phyloP scores from a whole-genome alignment of 2,113 vertebrate genomes.

The Lontra canadensis region DNA sequence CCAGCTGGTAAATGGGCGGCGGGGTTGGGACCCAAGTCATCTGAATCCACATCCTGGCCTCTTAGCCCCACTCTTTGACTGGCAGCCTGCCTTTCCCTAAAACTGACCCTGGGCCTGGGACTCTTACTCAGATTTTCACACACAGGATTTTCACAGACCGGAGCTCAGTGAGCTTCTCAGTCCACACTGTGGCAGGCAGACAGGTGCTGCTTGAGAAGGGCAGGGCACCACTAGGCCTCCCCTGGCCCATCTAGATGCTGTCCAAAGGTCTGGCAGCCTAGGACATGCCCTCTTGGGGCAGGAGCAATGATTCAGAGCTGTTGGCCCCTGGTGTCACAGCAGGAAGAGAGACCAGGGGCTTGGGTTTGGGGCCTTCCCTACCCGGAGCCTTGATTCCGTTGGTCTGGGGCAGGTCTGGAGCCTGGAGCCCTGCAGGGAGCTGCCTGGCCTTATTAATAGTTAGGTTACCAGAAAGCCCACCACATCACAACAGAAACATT shows the following conservation, averaged over 20 bases:
- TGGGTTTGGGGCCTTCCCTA: neutral
- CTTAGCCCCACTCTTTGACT: neutral
- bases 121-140: neutral
- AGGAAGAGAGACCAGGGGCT: neutral
- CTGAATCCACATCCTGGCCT: neutral
- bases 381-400: neutral
- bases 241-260: neutral
- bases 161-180: neutral
- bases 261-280: slow-evolving; percentile 31
- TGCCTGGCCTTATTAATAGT: neutral
- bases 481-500: neutral
- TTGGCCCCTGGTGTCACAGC: neutral
- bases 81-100: neutral
- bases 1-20: neutral
- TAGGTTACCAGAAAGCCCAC: neutral
- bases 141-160: neutral
- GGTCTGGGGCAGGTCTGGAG: neutral
- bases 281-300: neutral
- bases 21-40: neutral
- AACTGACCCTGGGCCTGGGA: neutral
- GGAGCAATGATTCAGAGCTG: neutral
- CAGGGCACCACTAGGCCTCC: neutral
- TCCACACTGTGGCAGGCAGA: neutral
- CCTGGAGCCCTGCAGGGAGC: neutral
- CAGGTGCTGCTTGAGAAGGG: neutral